Evolutionary conservation across 2,797 vertebrate species (phyloP), one percentile per base, ranked within the genome.

Genomic region (Lepilemur septentrionalis): DNA sequence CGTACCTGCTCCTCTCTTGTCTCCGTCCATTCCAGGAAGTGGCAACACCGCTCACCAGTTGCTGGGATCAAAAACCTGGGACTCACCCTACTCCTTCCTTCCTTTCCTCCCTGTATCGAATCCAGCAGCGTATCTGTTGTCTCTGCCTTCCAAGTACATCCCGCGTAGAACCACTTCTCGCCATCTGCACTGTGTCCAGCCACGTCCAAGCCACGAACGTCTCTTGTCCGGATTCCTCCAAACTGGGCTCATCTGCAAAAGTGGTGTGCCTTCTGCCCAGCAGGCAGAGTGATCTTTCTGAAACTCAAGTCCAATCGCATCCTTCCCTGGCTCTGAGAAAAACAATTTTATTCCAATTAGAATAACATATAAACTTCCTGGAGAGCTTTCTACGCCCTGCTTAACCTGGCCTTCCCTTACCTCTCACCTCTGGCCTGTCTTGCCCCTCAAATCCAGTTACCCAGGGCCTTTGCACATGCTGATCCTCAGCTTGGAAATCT

Each of bases 391-490:
- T 5, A 63, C 67, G 32, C 7, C 25, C 32, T 67, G 28, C 12
- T 32, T 46, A 78, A 72, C 52, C n/a, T 28, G 52, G 32, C 14
- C 46, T 65, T 63, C 22, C 23, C 46, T 30, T 43, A 11, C 1
- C 10, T 84, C 76, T 95, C 38, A 15, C 17, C 48, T 75, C 35
- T 30, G 22, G 55, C 23, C 32, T 52, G 38, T 41, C 22, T 28
- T 67, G 28, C 8, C 14, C 14, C 32, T 48, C 50, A 83, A 50
- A 11, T 4, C 43, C 32, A 18, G 38, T 30, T 38, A 70, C 69
- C 17, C 48, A 35, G 94, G 86, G 43, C 57, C 79, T 93, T 96
- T 78, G 84, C 30, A 38, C 23, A 59, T 7, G 55, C 22, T 78
- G 18, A 35, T 43, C 5, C 4, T 85, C 10, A 32, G n/a, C 38